Conservation (phyloP, 2,888 invertebrate genomes). For the Congeria kusceri region DNA sequence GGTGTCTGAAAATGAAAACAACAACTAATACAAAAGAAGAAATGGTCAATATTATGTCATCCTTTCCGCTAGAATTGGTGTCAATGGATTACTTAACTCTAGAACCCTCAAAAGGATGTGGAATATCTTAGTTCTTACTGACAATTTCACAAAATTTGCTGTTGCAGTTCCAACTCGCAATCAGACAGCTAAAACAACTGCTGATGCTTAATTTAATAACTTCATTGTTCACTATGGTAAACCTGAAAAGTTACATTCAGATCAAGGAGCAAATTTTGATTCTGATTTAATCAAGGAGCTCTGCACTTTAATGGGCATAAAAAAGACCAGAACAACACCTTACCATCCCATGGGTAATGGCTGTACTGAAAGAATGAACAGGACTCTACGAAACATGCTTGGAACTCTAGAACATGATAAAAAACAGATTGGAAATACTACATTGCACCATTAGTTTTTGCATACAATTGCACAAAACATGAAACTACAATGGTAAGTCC, state of each 20-base stretch:
- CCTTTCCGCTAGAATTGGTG: slow-evolving; percentile 40
- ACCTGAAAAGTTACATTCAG: neutral
- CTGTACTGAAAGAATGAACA: neutral
- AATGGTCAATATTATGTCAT: slow-evolving; percentile 22
- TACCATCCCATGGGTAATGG: neutral
- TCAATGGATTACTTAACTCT: slow-evolving; percentile 37
- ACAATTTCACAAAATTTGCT: slow-evolving; percentile 33
- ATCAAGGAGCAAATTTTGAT: slow-evolving; percentile 18
- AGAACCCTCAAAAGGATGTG: slow-evolving; percentile 25
- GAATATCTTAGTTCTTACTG: slow-evolving; percentile 30
- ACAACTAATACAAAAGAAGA: slow-evolving; percentile 10
- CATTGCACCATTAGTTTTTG: slow-evolving; percentile 5
- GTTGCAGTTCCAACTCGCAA: slow-evolving; percentile 13
- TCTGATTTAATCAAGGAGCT: slow-evolving; percentile 4
- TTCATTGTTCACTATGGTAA: slow-evolving; percentile 9
- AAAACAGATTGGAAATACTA: slow-evolving; percentile 7
- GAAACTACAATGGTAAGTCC: neutral
- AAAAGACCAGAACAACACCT: slow-evolving; percentile 10
- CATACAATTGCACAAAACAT: slow-evolving; percentile 22
- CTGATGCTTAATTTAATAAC: neutral
- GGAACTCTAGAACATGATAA: slow-evolving; percentile 10
- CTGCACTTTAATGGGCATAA: slow-evolving; percentile 2
- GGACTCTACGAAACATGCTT: slow-evolving; percentile 9
- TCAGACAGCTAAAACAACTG: slow-evolving; percentile 18
- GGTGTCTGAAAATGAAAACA: slow-evolving; percentile 33